Evolutionary conservation across 2,797 vertebrate species (phyloP).

Genomic region (Limosa lapponica): DNA sequence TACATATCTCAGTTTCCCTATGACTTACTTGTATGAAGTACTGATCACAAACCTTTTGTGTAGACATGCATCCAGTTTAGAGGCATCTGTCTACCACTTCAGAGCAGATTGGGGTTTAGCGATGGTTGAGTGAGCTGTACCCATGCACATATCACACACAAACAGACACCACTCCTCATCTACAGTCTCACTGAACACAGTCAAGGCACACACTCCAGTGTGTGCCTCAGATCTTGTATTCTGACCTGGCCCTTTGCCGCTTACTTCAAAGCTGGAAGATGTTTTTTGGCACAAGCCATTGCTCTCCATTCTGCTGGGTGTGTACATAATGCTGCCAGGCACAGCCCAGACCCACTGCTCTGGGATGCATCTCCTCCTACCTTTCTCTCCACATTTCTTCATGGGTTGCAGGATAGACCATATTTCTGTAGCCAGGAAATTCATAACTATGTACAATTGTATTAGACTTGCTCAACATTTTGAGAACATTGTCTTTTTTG

Average conservation of each 20-base stretch:
- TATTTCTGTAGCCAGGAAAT: background rate
- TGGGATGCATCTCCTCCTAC: background rate
- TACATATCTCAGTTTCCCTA: background rate
- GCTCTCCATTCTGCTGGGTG: background rate
- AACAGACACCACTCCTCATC: background rate
- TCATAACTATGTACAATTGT: background rate
- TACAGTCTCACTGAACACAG: background rate
- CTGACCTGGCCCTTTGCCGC: background rate
- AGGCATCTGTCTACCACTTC: background rate
- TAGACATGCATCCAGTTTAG: background rate
- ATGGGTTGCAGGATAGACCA: background rate
- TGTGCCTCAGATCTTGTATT: background rate
- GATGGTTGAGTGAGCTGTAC: background rate
- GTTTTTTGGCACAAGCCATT: background rate
- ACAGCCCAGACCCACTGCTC: background rate
- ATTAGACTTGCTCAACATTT: background rate
- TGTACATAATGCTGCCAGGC: background rate
- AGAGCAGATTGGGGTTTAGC: background rate
- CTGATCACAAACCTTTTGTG: background rate
- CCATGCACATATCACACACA: rapidly evolving
- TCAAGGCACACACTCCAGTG: background rate
- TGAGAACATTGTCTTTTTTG: background rate
- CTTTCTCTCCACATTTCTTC: background rate
- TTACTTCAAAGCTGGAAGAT: background rate
- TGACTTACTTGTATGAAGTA: background rate